These are phyloP conservation scores for Huso huso DNA, from an alignment of 2,797 vertebrate genomes.

Conservation along the genomic window DNA sequence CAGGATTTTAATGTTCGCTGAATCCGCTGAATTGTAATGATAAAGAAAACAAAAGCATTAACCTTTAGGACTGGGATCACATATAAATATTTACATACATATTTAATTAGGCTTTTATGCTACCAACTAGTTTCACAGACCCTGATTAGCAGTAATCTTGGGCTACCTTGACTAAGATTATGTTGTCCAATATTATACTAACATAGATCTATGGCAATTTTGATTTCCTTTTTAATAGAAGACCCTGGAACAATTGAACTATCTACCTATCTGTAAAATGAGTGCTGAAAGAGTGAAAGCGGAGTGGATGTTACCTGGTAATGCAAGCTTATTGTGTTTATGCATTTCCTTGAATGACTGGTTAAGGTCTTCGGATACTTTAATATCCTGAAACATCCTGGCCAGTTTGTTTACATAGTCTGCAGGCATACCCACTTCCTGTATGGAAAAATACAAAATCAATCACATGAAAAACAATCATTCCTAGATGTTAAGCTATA, in stretches of 20 bases:
- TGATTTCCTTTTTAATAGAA: too few species aligned
- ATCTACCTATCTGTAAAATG: conserved; percentile 2
- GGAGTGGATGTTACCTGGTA: conserved; percentile 71
- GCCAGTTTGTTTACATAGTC: conserved; percentile 98
- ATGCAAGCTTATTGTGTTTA: conserved; percentile 93
- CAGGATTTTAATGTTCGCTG: conserved; percentile 97
- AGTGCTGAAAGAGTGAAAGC: neutral
- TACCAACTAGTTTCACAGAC: too few species aligned
- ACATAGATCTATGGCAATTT: too few species aligned
- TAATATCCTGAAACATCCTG: conserved; percentile 98
- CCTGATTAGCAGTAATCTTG: too few species aligned
- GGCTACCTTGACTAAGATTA: too few species aligned
- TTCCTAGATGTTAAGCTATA: too few species aligned
- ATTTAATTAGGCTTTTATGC: neutral
- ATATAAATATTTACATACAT: neutral
- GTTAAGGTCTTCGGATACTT: conserved; percentile 97
- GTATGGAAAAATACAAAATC: conserved; percentile 29
- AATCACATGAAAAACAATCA: too few species aligned
- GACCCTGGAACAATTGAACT: too few species aligned
- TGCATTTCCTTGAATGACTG: conserved; percentile 98
- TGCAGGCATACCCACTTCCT: conserved; percentile 98
- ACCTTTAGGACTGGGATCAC: too few species aligned
- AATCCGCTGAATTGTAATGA: conserved; percentile 73
- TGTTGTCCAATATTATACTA: too few species aligned
- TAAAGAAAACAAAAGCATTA: neutral